Percentiles rank a stretch among this genome's conserved stretches.
phyloP scores from a whole-genome alignment of 2,113 vertebrate species.

The Lichenostomus cassidix region DNA sequence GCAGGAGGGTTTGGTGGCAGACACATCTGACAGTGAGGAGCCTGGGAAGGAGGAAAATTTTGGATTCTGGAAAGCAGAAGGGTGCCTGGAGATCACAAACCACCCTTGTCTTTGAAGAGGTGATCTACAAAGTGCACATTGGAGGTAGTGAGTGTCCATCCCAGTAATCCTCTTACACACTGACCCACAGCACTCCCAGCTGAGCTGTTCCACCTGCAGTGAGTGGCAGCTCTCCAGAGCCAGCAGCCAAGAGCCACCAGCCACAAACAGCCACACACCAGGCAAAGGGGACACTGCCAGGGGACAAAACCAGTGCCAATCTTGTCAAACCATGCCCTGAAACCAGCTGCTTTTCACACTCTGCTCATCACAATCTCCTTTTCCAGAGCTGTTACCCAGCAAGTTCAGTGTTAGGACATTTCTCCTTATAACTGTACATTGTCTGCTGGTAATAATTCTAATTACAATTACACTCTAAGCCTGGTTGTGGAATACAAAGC shows the following conservation, averaged over 20 bases:
- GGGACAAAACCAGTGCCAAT: background rate
- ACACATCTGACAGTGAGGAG: background rate
- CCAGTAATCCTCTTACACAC: background rate
- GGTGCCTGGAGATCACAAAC: background rate
- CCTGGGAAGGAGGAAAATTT: background rate
- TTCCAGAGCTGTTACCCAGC: background rate
- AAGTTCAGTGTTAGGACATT: background rate
- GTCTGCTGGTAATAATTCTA: background rate
- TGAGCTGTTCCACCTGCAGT: background rate
- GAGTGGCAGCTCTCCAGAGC: background rate
- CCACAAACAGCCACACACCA: background rate
- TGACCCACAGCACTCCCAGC: background rate
- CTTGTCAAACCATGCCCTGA: background rate
- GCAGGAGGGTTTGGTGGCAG: background rate
- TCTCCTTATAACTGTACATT: background rate
- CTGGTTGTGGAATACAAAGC: conserved; percentile 5
- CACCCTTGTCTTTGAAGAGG: background rate
- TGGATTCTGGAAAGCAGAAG: background rate
- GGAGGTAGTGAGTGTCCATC: background rate
- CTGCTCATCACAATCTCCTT: background rate
- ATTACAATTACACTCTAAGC: background rate
- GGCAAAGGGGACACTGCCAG: background rate
- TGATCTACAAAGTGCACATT: accelerated
- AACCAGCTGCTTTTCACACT: background rate
- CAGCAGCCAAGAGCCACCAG: background rate